These are phyloP conservation scores for Lymantria monacha DNA, from an alignment of 2,888 invertebrate genomes.

Conservation along the genomic window DNA sequence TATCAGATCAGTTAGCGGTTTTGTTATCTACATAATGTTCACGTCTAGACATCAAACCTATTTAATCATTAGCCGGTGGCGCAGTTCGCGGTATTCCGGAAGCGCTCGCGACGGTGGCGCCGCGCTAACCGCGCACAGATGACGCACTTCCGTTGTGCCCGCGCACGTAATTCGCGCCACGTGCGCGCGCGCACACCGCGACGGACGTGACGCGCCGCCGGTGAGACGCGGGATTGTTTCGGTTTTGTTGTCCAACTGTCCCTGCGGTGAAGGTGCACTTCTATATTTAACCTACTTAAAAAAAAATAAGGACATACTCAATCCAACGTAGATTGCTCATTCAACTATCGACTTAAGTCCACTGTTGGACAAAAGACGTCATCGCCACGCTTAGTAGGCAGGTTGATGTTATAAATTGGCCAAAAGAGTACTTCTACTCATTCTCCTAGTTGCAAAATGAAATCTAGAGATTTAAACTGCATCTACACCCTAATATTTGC, in stretches of 20 bases:
- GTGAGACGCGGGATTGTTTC: constrained; percentile 28
- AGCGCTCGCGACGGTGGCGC: constrained; percentile 41
- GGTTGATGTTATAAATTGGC: no score
- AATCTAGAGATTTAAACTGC: no score
- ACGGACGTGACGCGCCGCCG: constrained; percentile 41
- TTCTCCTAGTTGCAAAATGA: no score
- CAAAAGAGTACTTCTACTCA: no score
- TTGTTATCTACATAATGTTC: not conserved
- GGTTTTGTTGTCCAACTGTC: constrained; percentile 17
- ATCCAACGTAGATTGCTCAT: no score
- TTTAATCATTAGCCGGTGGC: not conserved
- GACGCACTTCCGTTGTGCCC: constrained; percentile 38
- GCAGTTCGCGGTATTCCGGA: constrained; percentile 38
- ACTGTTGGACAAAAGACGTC: no score
- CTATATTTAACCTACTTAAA: not conserved
- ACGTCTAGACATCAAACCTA: constrained; percentile 23
- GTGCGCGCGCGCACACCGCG: constrained; percentile 45
- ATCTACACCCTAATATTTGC: no score
- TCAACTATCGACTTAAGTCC: no score
- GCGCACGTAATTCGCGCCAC: constrained; percentile 51
- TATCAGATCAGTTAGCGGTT: no score
- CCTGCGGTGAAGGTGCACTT: not conserved
- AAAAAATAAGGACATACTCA: no score
- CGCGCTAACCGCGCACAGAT: constrained; percentile 45
- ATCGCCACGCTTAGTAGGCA: no score